A percentile compares a stretch with the other conserved stretches of the same genome.
Evolutionary conservation across 2,888 invertebrate genomes (phyloP).

Genomic region (Orthosia cruda): DNA sequence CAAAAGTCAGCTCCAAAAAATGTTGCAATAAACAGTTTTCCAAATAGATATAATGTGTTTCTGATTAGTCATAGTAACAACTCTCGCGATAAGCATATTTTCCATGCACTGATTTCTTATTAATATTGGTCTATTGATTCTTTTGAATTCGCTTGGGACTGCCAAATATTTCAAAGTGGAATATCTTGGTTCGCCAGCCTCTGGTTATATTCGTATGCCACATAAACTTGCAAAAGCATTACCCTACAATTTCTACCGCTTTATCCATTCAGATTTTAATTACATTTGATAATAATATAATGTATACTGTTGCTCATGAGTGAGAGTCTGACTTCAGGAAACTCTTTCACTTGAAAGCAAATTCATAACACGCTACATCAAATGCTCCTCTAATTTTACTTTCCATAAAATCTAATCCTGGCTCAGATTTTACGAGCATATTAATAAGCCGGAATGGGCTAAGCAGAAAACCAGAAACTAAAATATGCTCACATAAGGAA

Average conservation of each 20-base stretch:
- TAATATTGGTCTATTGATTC: neutral
- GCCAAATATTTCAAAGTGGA: conserved; percentile 7
- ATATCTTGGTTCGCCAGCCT: neutral
- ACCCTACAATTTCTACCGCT: conserved; percentile 14
- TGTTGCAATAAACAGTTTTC: too few species aligned
- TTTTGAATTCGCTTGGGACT: neutral
- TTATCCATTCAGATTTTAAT: conserved; percentile 23
- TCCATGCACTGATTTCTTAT: conserved; percentile 8
- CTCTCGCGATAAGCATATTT: conserved; percentile 30
- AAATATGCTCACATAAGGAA: conserved; percentile 79
- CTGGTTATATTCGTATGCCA: neutral
- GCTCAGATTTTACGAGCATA: conserved; percentile 53
- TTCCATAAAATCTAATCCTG: conserved; percentile 56
- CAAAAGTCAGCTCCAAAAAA: neutral
- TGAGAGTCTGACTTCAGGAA: neutral
- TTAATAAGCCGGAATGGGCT: conserved; percentile 53
- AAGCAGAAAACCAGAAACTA: conserved; percentile 66
- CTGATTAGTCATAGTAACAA: conserved; percentile 28
- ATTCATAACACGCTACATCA: conserved; percentile 50
- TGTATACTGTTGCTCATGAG: conserved; percentile 3
- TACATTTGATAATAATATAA: conserved; percentile 24
- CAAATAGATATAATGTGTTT: neutral
- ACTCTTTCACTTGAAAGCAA: conserved; percentile 21
- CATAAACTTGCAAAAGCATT: neutral
- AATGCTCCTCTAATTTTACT: conserved; percentile 37